Evolutionary conservation across 1,140 invertebrate genomes (phyloP).

Genomic region (Drosophila seguyi): DNA sequence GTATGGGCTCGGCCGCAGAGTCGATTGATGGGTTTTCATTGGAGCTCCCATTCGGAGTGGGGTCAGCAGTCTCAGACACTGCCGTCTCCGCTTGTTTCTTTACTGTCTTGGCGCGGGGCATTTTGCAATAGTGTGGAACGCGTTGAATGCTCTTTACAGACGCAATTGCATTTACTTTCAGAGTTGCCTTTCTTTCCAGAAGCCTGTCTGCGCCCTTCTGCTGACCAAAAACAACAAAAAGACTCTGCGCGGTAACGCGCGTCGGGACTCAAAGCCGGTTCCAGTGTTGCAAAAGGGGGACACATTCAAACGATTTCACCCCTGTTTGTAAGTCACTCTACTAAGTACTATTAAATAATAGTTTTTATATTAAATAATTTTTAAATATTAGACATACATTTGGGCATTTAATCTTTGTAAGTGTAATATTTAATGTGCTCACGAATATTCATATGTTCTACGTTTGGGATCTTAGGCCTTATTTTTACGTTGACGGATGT

Average conservation of each 20-base stretch:
- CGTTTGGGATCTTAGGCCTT: not conserved
- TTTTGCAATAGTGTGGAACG: constrained; percentile 7
- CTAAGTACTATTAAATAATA: no score
- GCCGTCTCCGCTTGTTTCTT: constrained; percentile 43
- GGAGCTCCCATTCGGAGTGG: constrained; percentile 55
- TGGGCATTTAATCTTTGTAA: no score
- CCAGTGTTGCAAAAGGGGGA: not conserved
- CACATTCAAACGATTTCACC: not conserved
- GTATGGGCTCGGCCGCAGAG: constrained; percentile 9
- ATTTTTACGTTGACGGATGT: not conserved
- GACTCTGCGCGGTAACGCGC: constrained; percentile 66
- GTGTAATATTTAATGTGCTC: no score
- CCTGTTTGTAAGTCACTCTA: not conserved
- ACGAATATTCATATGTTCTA: no score
- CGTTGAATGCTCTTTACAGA: not conserved
- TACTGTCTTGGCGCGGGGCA: constrained; percentile 58
- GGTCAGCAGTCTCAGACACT: constrained; percentile 4
- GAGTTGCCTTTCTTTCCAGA: not conserved
- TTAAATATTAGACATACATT: no score
- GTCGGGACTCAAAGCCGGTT: constrained; percentile 52
- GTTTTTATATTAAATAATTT: no score
- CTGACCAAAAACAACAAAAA: constrained; percentile 28
- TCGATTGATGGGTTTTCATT: constrained; percentile 6
- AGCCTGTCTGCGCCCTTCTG: constrained; percentile 8
- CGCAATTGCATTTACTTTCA: constrained; percentile 3